Conservation (phyloP, 2,113 vertebrate genomes). For the Amia ocellicauda region DNA sequence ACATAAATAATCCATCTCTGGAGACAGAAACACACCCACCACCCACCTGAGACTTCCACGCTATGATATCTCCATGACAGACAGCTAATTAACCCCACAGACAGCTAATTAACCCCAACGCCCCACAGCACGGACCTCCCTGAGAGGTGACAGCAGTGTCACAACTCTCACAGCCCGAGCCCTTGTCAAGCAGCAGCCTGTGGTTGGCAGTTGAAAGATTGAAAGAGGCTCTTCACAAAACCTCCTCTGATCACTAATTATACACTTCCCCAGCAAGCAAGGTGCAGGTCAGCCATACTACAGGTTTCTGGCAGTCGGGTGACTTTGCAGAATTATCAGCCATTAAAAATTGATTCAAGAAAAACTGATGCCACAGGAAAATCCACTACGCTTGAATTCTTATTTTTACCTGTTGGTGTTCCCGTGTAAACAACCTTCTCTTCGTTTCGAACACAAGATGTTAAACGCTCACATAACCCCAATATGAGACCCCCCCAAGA, state of each 20-base stretch:
- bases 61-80: neutral
- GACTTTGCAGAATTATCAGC: too few species aligned
- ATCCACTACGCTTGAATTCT: too few species aligned
- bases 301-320: neutral
- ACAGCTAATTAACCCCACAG: slow-evolving; percentile 12
- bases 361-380: too few species aligned
- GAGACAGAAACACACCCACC: neutral
- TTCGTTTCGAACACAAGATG: too few species aligned
- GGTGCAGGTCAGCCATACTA: neutral
- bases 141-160: neutral
- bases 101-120: slow-evolving; percentile 2
- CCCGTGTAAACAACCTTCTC: too few species aligned
- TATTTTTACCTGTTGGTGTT: too few species aligned
- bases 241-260: slow-evolving; percentile 4
- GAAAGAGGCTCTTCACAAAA: neutral
- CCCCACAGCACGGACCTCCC: neutral
- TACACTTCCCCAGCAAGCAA: neutral
- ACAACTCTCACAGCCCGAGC: neutral
- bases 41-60: neutral
- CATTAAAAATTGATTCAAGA: too few species aligned
- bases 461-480: too few species aligned
- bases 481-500: too few species aligned
- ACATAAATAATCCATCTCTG: neutral
- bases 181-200: neutral
- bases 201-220: neutral